phyloP scores from a whole-genome alignment of 1,140 invertebrate species.

The Sinella curviseta region DNA sequence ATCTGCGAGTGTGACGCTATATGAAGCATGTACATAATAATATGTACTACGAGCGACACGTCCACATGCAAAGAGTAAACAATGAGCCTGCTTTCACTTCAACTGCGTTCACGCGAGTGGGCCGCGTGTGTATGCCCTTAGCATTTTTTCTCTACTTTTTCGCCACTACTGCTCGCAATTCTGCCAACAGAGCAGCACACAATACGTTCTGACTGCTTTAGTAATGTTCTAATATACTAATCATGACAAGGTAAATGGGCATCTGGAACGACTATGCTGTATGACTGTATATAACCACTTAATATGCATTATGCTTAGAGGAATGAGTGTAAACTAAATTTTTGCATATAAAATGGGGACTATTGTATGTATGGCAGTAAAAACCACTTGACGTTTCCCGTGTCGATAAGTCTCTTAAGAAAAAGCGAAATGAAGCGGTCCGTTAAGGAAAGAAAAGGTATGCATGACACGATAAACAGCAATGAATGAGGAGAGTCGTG shows the following conservation, averaged over 20 bases:
- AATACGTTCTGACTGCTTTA: no score
- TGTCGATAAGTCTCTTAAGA: background rate
- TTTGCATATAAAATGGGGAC: no score
- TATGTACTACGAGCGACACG: background rate
- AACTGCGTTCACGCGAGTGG: constrained; percentile 2
- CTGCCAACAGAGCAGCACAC: background rate
- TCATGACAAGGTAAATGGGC: constrained; percentile 4
- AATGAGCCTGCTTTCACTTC: constrained; percentile 5
- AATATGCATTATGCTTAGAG: no score
- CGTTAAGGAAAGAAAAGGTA: background rate
- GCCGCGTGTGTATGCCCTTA: background rate
- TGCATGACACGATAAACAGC: background rate
- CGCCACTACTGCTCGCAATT: background rate
- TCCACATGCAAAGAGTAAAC: background rate
- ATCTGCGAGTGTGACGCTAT: no score
- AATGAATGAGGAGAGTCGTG: background rate
- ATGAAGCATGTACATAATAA: no score
- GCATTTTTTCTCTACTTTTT: background rate
- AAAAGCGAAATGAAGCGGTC: background rate
- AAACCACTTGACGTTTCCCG: background rate
- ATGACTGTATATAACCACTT: background rate
- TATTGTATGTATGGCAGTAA: no score
- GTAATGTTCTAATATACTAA: background rate
- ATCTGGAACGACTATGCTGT: background rate
- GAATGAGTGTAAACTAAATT: no score